Evolutionary conservation across 1,140 invertebrate species (phyloP).

Genomic region (Formica selysi): DNA sequence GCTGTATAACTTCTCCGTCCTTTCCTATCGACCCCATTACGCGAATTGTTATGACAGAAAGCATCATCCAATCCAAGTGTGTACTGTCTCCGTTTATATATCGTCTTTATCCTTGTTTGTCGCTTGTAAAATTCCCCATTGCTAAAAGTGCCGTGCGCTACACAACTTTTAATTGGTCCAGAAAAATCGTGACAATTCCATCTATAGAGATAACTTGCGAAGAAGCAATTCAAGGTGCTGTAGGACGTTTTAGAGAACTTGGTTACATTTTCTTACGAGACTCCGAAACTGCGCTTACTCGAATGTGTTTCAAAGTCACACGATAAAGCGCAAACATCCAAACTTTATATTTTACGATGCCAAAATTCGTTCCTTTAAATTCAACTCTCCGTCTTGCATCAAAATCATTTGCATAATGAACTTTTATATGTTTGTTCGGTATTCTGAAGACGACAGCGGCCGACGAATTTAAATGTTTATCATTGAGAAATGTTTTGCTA

Average conservation of each 20-base stretch:
- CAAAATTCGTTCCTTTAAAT: slow-evolving; percentile 14
- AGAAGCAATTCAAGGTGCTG: not conserved
- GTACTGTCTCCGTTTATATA: slow-evolving; percentile 62
- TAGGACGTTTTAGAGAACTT: not conserved
- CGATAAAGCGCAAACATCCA: slow-evolving; percentile 30
- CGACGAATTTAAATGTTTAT: slow-evolving; percentile 35
- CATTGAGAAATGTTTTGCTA: slow-evolving; percentile 36
- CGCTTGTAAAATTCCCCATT: not conserved
- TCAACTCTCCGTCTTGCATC: slow-evolving; percentile 7
- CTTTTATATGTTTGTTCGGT: not conserved
- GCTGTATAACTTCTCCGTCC: slow-evolving; percentile 63
- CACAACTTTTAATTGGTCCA: not conserved
- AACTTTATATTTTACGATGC: slow-evolving; percentile 39
- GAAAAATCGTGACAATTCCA: slow-evolving; percentile 13
- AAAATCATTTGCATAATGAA: slow-evolving; percentile 37
- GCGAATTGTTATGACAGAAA: slow-evolving; percentile 78
- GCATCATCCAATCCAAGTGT: slow-evolving; percentile 69
- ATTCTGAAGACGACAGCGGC: not conserved
- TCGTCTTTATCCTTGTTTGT: slow-evolving; percentile 56
- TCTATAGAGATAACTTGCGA: not conserved
- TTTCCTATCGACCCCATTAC: slow-evolving; percentile 71
- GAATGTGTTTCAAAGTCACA: slow-evolving; percentile 51
- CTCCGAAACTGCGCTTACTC: slow-evolving; percentile 26
- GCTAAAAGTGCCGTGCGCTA: not conserved
- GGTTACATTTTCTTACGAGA: slow-evolving; percentile 26